These are phyloP conservation scores for Mustela lutreola DNA, from an alignment of 2,113 vertebrate species.

Conservation along the genomic window DNA sequence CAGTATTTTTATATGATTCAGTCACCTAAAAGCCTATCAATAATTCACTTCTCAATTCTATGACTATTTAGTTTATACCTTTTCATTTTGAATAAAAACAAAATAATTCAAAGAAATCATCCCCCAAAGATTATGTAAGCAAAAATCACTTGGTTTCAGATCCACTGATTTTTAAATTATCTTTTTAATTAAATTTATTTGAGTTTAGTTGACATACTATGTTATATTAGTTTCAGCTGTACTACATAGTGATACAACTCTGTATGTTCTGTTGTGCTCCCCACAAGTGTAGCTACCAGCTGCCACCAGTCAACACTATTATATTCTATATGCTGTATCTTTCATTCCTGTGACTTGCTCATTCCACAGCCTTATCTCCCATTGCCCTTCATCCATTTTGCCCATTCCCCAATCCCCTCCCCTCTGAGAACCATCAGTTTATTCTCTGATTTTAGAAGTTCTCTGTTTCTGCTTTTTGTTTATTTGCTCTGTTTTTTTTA, in stretches of 20 bases:
- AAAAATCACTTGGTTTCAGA: constrained; percentile 29
- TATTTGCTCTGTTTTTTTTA: neutral
- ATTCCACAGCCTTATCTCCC: neutral
- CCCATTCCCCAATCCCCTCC: neutral
- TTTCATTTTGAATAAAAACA: constrained; percentile 35
- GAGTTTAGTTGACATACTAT: neutral
- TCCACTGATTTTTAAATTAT: neutral
- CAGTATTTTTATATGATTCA: neutral
- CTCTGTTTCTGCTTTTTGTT: neutral
- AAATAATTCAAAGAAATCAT: constrained; percentile 49
- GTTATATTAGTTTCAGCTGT: neutral
- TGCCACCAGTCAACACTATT: neutral
- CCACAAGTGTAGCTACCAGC: neutral
- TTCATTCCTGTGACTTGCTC: neutral
- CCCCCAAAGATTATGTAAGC: neutral
- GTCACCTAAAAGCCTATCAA: constrained; percentile 60
- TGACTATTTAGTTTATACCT: constrained; percentile 47
- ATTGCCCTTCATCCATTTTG: neutral
- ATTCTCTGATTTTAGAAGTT: neutral
- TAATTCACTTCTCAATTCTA: neutral
- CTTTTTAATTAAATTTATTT: neutral
- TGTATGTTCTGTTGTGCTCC: neutral
- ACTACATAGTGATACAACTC: neutral
- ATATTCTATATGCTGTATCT: neutral
- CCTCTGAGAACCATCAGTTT: neutral